A percentile compares a stretch with the other conserved stretches of the same genome.
Evolutionary conservation across 1,140 invertebrate genomes (phyloP).

Genomic region (Hyles vespertilio): DNA sequence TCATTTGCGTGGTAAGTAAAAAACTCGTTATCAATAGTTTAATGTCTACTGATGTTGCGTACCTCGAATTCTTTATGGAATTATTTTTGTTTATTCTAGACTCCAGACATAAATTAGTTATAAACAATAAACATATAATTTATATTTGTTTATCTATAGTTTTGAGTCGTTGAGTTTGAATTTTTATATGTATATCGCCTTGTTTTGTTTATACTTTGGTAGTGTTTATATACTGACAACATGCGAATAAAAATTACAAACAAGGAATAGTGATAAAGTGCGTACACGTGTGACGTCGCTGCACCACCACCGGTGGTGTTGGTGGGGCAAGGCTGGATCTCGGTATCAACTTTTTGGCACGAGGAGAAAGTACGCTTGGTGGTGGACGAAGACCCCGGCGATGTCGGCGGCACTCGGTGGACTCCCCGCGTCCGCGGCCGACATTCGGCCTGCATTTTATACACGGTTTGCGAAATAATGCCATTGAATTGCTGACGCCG

Average conservation of each 20-base stretch:
- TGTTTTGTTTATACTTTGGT: too few species aligned
- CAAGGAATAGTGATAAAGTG: not conserved
- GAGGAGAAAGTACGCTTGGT: conserved; percentile 63
- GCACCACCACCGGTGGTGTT: conserved; percentile 12
- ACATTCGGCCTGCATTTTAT: conserved; percentile 54
- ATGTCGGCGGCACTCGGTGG: conserved; percentile 36
- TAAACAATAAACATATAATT: too few species aligned
- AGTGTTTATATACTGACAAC: too few species aligned
- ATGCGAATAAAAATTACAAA: too few species aligned
- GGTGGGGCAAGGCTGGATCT: conserved; percentile 51
- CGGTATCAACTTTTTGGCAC: conserved; percentile 49
- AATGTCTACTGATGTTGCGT: too few species aligned
- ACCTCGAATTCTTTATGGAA: too few species aligned
- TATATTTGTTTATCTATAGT: too few species aligned
- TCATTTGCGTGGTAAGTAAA: conserved; percentile 38
- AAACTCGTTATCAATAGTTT: conserved; percentile 17
- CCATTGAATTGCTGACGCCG: conserved; percentile 46
- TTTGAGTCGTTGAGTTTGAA: too few species aligned
- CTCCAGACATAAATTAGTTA: too few species aligned
- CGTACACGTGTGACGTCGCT: conserved; percentile 8
- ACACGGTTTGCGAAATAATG: conserved; percentile 65
- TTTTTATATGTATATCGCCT: too few species aligned
- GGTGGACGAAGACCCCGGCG: conserved; percentile 55
- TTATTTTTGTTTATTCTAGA: too few species aligned
- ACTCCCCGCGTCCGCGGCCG: conserved; percentile 60